Percentiles rank a stretch among this genome's conserved stretches.
Conservation (phyloP, 2,797 vertebrate genomes). For the Microctenopoma lineatum region DNA sequence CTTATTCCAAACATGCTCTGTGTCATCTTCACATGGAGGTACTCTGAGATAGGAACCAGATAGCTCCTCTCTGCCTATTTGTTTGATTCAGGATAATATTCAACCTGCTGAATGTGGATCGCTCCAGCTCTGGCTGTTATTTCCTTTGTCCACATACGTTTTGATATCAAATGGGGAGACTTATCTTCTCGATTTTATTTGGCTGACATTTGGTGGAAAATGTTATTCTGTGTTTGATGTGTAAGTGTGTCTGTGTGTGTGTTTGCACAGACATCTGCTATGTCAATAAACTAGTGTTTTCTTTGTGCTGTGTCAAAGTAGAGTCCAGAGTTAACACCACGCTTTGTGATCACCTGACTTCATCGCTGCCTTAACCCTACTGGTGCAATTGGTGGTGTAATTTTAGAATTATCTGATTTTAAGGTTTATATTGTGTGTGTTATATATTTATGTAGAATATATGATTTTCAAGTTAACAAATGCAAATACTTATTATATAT, state of each 20-base stretch:
- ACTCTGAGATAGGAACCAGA: conserved; percentile 56
- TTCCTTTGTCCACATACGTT: conserved; percentile 8
- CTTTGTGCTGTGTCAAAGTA: conserved; percentile 63
- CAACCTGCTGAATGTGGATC: conserved; percentile 13
- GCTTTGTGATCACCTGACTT: conserved; percentile 34
- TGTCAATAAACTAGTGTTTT: conserved; percentile 70
- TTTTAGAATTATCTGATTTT: no score
- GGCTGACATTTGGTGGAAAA: conserved; percentile 21
- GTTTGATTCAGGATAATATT: conserved; percentile 40
- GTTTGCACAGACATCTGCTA: conserved; percentile 72
- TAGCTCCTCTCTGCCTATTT: conserved; percentile 18
- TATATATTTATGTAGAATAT: no score
- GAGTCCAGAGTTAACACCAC: conserved; percentile 64
- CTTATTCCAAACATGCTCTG: conserved; percentile 59
- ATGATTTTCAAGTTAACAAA: no score
- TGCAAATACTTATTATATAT: no score
- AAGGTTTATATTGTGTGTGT: no score
- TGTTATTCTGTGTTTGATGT: conserved; percentile 23
- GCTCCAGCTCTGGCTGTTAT: background rate
- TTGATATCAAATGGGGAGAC: conserved; percentile 5
- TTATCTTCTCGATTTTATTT: conserved; percentile 10
- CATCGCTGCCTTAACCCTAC: conserved; percentile 36
- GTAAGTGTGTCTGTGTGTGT: conserved; percentile 54
- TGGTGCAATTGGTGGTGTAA: background rate
- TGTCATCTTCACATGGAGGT: conserved; percentile 54